Evolutionary conservation across 2,113 vertebrate species (phyloP).

Genomic region (Rhizomys pruinosus): DNA sequence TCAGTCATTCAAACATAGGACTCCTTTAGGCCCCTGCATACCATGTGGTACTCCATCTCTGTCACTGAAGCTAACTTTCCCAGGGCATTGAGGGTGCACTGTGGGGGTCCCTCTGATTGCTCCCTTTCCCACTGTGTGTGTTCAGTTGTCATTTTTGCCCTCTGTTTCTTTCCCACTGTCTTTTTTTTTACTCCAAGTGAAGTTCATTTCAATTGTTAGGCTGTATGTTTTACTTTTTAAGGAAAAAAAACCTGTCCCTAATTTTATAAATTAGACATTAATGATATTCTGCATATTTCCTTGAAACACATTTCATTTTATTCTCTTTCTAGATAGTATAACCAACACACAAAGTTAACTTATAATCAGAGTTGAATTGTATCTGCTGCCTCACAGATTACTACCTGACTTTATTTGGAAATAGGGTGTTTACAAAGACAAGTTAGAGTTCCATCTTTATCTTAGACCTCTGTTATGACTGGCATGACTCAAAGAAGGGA

Average conservation of each 20-base stretch:
- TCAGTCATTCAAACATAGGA: too few relatives aligned
- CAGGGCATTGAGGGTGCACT: accelerated
- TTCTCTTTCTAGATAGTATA: background rate
- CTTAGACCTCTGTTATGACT: background rate
- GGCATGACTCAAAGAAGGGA: background rate
- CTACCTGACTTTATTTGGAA: background rate
- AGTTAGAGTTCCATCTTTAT: background rate
- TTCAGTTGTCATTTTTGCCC: background rate
- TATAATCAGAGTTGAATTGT: background rate
- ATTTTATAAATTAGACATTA: background rate
- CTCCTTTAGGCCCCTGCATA: background rate
- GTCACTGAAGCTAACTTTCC: background rate
- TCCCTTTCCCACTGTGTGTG: background rate
- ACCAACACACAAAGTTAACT: background rate
- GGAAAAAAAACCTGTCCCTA: background rate
- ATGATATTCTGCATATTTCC: background rate
- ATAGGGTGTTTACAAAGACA: background rate
- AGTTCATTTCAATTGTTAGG: background rate
- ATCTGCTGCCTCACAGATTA: background rate
- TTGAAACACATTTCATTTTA: background rate
- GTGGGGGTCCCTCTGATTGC: background rate
- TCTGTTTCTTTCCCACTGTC: background rate
- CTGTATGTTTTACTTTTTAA: background rate
- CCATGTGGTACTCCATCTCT: background rate
- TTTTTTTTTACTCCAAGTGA: background rate